A percentile compares a stretch with the other conserved stretches of the same genome.
These are phyloP conservation scores for Athalia rosae DNA, from an alignment of 2,888 invertebrate genomes.

Conservation along the genomic window DNA sequence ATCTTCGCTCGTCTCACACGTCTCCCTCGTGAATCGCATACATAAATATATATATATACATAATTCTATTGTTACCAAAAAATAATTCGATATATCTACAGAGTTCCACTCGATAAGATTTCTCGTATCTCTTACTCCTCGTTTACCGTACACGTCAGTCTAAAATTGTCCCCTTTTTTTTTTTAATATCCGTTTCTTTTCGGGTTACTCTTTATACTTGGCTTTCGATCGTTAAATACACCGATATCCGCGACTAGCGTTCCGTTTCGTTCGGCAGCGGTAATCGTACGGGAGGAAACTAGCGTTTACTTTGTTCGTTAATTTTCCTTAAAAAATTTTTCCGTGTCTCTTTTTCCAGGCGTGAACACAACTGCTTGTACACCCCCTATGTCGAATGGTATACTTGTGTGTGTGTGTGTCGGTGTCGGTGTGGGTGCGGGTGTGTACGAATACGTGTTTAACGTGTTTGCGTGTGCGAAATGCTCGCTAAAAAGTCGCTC, in stretches of 20 bases:
- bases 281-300: background rate
- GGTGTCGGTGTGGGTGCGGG: too few species aligned
- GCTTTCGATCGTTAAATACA: background rate
- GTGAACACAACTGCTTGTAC: background rate
- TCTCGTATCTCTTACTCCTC: too few species aligned
- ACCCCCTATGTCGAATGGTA: background rate
- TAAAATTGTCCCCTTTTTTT: background rate
- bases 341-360: background rate
- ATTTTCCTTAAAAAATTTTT: background rate
- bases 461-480: slow-evolving; percentile 47
- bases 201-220: background rate
- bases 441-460: slow-evolving; percentile 47
- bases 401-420: slow-evolving; percentile 12
- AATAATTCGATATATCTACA: too few species aligned
- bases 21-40: too few species aligned
- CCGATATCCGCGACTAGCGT: slow-evolving; percentile 2
- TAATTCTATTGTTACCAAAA: too few species aligned
- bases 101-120: too few species aligned
- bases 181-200: background rate
- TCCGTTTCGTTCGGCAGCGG: background rate
- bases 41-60: too few species aligned
- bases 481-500: slow-evolving; percentile 48
- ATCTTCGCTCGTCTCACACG: too few species aligned
- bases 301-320: background rate
- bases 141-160: too few species aligned